A percentile compares a stretch with the other conserved stretches of the same genome.
Evolutionary conservation across 2,113 vertebrate genomes (phyloP).

Genomic region (Oryzias curvinotus): DNA sequence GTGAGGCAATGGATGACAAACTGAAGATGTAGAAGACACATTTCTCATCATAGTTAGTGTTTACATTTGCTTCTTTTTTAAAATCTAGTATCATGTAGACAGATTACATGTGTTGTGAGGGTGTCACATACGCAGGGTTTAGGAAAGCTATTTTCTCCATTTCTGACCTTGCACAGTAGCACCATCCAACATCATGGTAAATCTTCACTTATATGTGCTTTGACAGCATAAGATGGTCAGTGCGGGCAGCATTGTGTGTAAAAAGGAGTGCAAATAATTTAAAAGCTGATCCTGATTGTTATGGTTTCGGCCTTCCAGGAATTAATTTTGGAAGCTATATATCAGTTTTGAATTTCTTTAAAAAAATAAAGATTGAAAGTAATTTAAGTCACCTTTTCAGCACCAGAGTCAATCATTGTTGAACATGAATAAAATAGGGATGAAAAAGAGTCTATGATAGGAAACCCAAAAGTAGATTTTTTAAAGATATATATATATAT

Average conservation of each 20-base stretch:
- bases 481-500: neutral
- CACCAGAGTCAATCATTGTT: conserved; percentile 4
- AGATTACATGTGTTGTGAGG: too few species aligned
- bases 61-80: neutral
- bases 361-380: neutral
- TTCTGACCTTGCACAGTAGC: conserved; percentile 7
- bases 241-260: neutral
- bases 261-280: neutral
- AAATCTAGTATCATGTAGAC: neutral
- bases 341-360: conserved; percentile 8
- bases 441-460: neutral
- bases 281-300: neutral
- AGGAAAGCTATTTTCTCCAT: neutral
- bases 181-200: neutral
- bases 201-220: neutral
- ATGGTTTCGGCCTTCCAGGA: conserved; percentile 1
- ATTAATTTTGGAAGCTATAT: conserved; percentile 1
- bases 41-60: neutral
- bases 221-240: neutral
- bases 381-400: conserved; percentile 1
- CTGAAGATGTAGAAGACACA: neutral
- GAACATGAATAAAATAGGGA: neutral
- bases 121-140: too few species aligned
- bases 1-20: conserved; percentile 7
- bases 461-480: neutral